Evolutionary conservation across 2,888 invertebrate genomes (phyloP), one percentile per base, ranked within the genome.

Genomic region (Trissonchulus latispiculum): DNA sequence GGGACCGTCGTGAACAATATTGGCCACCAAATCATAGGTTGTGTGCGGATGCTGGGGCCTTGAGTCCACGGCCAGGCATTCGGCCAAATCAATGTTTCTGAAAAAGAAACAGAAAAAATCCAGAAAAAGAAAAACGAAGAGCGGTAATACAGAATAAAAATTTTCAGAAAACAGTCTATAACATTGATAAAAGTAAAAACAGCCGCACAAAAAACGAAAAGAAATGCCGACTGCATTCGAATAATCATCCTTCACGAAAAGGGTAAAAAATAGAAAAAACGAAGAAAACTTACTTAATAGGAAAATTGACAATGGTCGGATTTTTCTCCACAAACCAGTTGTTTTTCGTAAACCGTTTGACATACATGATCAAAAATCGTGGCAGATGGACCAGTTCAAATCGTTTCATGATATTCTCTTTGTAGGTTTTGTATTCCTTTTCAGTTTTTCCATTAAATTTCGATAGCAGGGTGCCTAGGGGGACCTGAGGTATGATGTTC

Each of bases 111-210:
- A 64, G 8, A 8, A n/a, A 28, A 68, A 91, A 89, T 87, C 95
- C 93, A 94, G 95, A 75, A 99, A 94, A 1, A 99, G 99, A 84
- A 99, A 99, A 84, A 99, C 99, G 1, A 99, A n/a, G n/a, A n/a
- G n/a, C n/a, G n/a, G n/a, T n/a, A n/a, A n/a, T n/a, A n/a, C n/a
- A n/a, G n/a, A n/a, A n/a, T n/a, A n/a, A n/a, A n/a, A n/a, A n/a
- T n/a, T n/a, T n/a, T n/a, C n/a, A n/a, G n/a, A n/a, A n/a, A n/a
- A n/a, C n/a, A n/a, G n/a, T n/a, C n/a, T n/a, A n/a, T n/a, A n/a
- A n/a, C n/a, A n/a, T n/a, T n/a, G n/a, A n/a, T n/a, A n/a, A n/a
- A n/a, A n/a, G n/a, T n/a, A n/a, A n/a, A n/a, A n/a, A n/a, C n/a
- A n/a, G n/a, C n/a, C n/a, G n/a, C n/a, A n/a, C n/a, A n/a, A n/a